Evolutionary conservation across 2,797 vertebrate species (phyloP), one percentile per base, ranked within the genome.

Genomic region (Lemur catta): DNA sequence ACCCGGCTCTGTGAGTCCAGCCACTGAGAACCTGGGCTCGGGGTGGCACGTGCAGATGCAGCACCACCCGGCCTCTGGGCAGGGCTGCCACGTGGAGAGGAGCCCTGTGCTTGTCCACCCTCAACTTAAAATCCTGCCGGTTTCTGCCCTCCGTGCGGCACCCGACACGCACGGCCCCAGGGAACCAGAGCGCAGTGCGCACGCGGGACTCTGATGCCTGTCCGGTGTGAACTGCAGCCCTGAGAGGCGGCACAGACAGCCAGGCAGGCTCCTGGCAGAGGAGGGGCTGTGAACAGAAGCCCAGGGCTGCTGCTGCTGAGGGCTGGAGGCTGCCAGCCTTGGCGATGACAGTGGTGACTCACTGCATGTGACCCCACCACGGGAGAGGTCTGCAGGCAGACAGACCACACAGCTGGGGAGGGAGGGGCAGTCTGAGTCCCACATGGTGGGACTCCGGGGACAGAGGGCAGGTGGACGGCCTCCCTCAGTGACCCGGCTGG

Each of bases 41-140:
- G 1, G 46, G 22, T 2, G 41, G 11, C 15, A 3, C 1, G 1
- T 0, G 0, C 33, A 20, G 22, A 15, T n/a, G 2, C 2, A 35
- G 4, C 20, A 30, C 8, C 12, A 4, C 6, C 5, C 26, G 9
- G 71, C 80, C 84, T 46, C 30, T 20, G 28, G 57, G 22, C 22
- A 22, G 65, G 35, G 3, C 65, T 30, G 7, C 43, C 22, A 5
- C 38, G 24, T n/a, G 50, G 28, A 84, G 67, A 24, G 82, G 41
- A 28, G 69, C 4, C 38, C 69, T 6, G 7, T 6, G 1, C 82
- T 59, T 79, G 43, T 43, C 30, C 57, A 59, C 38, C 17, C 22
- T 26, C 28, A 46, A 17, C 1, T 3, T 0, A 20, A 59, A 14
- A 11, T 4, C 26, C 30, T 43, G 17, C 30, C 35, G 33, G 52